These are phyloP conservation scores for Ostrea edulis DNA, from an alignment of 1,140 invertebrate genomes.

Conservation along the genomic window DNA sequence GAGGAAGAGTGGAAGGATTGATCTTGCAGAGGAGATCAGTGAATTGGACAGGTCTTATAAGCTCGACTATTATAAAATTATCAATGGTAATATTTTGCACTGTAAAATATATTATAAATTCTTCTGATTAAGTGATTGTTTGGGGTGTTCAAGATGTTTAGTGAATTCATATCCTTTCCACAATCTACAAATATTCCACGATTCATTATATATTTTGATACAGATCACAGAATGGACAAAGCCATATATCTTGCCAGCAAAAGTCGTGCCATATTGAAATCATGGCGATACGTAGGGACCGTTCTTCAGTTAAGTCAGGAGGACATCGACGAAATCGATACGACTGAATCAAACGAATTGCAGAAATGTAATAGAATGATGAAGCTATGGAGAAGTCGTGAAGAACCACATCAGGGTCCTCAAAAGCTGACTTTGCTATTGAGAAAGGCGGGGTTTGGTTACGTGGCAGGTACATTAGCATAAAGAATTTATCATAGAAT, in stretches of 20 bases:
- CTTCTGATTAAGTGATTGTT: too few relatives aligned
- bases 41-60: not conserved
- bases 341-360: not conserved
- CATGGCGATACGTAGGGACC: not conserved
- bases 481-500: not conserved
- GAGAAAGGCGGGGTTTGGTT: not conserved
- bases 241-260: not conserved
- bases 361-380: conserved; percentile 19
- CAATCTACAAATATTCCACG: too few relatives aligned
- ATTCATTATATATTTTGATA: not conserved
- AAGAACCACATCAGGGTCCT: not conserved
- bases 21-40: not conserved
- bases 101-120: too few relatives aligned
- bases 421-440: not conserved
- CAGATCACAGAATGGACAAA: not conserved
- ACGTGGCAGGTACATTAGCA: not conserved
- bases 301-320: not conserved
- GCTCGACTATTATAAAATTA: not conserved
- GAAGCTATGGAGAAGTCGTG: not conserved
- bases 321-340: not conserved
- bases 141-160: too few relatives aligned
- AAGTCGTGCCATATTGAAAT: not conserved
- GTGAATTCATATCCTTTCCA: too few relatives aligned
- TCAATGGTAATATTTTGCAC: not conserved
- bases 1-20: not conserved